These are phyloP conservation scores for Alloscopus bannaensis DNA, from an alignment of 2,888 invertebrate species.

Conservation along the genomic window DNA sequence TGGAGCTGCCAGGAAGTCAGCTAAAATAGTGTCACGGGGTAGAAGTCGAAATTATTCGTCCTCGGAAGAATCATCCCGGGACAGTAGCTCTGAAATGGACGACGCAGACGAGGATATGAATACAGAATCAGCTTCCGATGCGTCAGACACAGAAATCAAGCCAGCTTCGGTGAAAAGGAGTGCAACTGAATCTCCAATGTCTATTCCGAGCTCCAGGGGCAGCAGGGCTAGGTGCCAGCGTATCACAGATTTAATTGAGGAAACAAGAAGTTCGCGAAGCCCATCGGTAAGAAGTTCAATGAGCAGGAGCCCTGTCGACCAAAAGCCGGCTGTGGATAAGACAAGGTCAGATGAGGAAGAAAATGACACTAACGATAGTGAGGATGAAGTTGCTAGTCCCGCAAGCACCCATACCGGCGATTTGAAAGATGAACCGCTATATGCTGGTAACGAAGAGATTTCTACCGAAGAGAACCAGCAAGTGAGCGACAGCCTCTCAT, in stretches of 20 bases:
- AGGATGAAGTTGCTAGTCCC: neutral
- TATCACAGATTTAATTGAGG: constrained; percentile 34
- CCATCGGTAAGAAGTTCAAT: constrained; percentile 30
- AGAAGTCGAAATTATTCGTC: constrained; percentile 59
- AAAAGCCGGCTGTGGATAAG: constrained; percentile 44
- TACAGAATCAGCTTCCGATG: constrained; percentile 15
- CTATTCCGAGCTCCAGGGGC: constrained; percentile 45
- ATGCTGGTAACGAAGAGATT: too few species aligned
- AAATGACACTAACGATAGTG: constrained; percentile 20
- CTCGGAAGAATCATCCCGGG: constrained; percentile 24
- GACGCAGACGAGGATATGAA: constrained; percentile 42
- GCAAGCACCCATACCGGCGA: too few species aligned
- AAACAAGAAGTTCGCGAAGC: constrained; percentile 27
- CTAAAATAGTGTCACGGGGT: constrained; percentile 63
- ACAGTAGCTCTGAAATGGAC: constrained; percentile 30
- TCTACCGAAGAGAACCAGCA: too few species aligned
- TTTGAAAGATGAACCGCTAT: too few species aligned
- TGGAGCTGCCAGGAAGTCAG: constrained; percentile 72
- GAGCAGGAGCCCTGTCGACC: constrained; percentile 30
- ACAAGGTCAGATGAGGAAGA: constrained; percentile 21
- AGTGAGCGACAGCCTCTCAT: too few species aligned
- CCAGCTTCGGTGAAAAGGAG: neutral
- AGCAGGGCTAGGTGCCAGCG: constrained; percentile 36
- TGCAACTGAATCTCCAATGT: constrained; percentile 43
- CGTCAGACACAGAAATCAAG: constrained; percentile 25